Evolutionary conservation across 92 coral and sea anemone species (phyloP).

Genomic region (Micromussa lordhowensis): DNA sequence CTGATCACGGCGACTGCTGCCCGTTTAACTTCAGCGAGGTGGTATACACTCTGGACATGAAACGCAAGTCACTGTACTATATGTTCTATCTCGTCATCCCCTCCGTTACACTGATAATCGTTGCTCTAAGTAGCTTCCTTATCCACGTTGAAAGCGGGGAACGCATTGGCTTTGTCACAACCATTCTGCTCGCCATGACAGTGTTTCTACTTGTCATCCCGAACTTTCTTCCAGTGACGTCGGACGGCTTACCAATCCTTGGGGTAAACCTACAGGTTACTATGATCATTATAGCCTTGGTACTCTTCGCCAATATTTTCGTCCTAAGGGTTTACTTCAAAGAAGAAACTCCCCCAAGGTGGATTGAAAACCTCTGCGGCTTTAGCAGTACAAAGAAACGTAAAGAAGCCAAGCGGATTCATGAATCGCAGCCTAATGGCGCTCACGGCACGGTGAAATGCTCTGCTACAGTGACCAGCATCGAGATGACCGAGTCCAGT

Average conservation of each 20-base stretch:
- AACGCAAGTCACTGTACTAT: conserved; percentile 65
- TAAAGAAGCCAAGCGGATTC: neutral
- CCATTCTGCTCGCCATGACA: conserved; percentile 81
- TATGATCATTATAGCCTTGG: conserved; percentile 49
- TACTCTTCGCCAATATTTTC: conserved; percentile 61
- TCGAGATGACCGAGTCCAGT: conserved; percentile 6
- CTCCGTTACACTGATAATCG: conserved; percentile 54
- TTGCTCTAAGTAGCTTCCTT: conserved; percentile 73
- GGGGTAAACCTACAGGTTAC: conserved; percentile 56
- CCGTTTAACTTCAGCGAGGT: conserved; percentile 62
- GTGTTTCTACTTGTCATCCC: conserved; percentile 79
- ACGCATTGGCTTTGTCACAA: conserved; percentile 85
- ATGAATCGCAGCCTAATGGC: neutral
- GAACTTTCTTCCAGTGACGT: conserved; percentile 71
- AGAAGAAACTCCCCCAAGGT: conserved; percentile 55
- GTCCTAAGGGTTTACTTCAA: conserved; percentile 62
- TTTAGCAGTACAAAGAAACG: neutral
- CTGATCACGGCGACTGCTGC: conserved; percentile 69
- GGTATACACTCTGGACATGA: conserved; percentile 39
- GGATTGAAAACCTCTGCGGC: conserved; percentile 18
- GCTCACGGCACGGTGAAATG: neutral
- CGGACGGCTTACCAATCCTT: conserved; percentile 69
- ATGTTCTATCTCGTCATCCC: conserved; percentile 74
- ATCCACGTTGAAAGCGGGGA: conserved; percentile 90
- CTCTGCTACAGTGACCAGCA: neutral